Conservation (phyloP, 1,140 invertebrate species). For the Drosophila bocki region DNA sequence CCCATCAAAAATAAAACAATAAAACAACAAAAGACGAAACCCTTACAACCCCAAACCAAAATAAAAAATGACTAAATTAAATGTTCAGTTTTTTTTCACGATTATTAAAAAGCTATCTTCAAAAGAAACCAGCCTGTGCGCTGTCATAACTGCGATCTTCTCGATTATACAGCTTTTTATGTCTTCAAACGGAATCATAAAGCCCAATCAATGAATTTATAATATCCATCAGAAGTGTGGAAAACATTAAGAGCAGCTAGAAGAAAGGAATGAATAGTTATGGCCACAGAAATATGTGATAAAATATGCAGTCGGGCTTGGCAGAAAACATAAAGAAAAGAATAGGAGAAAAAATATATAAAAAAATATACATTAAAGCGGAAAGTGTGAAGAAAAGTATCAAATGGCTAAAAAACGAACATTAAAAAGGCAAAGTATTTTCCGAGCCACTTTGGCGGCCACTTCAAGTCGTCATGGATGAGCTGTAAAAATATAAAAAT, state of each 20-base stretch:
- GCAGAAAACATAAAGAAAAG: slow-evolving; percentile 45
- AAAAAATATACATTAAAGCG: slow-evolving; percentile 32
- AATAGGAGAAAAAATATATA: slow-evolving; percentile 44
- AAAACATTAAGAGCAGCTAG: slow-evolving; percentile 68
- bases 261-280: slow-evolving; percentile 46
- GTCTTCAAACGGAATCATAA: slow-evolving; percentile 48
- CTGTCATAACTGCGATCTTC: slow-evolving; percentile 19
- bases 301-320: slow-evolving; percentile 57
- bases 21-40: background rate
- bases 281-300: slow-evolving; percentile 50
- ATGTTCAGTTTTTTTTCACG: slow-evolving; percentile 17
- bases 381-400: slow-evolving; percentile 79
- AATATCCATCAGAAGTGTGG: slow-evolving; percentile 76
- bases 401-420: slow-evolving; percentile 60
- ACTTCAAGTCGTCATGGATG: slow-evolving; percentile 60
- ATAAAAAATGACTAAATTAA: slow-evolving; percentile 46
- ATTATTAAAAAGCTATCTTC: slow-evolving; percentile 28
- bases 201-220: slow-evolving; percentile 78
- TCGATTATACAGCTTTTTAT: slow-evolving; percentile 43
- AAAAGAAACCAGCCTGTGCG: slow-evolving; percentile 19
- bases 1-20: background rate
- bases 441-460: slow-evolving; percentile 26
- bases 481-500: slow-evolving; percentile 81
- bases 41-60: background rate
- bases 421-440: slow-evolving; percentile 37